These are phyloP conservation scores for Marmota monax DNA, from an alignment of 2,113 vertebrate species.

Conservation along the genomic window DNA sequence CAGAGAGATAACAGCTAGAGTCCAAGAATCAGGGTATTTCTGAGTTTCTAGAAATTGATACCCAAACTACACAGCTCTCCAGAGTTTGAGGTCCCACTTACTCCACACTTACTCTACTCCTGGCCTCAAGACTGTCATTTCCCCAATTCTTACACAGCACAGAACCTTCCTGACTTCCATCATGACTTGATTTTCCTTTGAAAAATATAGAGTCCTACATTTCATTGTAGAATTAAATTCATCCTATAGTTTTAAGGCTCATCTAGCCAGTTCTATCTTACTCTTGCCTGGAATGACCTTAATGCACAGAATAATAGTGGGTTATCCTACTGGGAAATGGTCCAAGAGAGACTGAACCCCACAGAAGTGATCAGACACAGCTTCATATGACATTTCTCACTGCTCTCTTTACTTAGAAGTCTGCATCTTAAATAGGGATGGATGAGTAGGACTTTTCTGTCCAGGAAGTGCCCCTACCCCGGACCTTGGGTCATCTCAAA, in stretches of 20 bases:
- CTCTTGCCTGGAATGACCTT: not conserved
- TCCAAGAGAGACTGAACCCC: not conserved
- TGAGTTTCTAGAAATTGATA: not conserved
- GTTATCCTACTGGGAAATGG: too few relatives aligned
- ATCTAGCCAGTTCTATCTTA: not conserved
- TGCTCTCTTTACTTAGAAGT: not conserved
- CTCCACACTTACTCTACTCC: not conserved
- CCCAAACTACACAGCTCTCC: too few relatives aligned
- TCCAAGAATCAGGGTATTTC: not conserved
- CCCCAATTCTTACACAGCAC: not conserved
- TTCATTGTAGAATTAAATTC: not conserved
- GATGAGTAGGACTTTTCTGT: not conserved
- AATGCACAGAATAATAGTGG: not conserved
- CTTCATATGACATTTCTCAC: not conserved
- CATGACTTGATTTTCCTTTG: not conserved
- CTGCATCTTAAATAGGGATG: too few relatives aligned
- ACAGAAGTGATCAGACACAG: not conserved
- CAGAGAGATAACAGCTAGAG: too few relatives aligned
- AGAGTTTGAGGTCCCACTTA: not conserved
- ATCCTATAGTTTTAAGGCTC: not conserved
- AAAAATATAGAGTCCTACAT: not conserved
- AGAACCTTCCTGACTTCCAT: not conserved
- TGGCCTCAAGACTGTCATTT: not conserved
- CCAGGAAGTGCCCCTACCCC: not conserved
- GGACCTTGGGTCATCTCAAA: not conserved